Evolutionary conservation across 2,888 invertebrate species (phyloP), one percentile per base, ranked within the genome.

Genomic region (Apotomis turbidana): DNA sequence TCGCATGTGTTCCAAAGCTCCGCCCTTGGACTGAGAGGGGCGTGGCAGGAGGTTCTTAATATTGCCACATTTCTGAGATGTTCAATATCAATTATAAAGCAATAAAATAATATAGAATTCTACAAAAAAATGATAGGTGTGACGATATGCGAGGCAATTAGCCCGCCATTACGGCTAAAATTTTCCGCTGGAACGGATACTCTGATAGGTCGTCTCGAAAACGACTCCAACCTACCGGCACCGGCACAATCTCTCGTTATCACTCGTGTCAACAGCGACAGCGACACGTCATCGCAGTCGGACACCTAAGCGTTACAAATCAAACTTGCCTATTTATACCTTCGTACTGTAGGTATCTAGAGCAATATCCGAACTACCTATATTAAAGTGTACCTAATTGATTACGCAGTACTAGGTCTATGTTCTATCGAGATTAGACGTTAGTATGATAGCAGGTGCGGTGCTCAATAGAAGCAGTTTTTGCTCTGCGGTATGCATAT

Each of bases 401-500:
- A 44, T 44, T 44, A 8, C 8, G 6, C 5, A 44, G 9, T 49
- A 49, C 9, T 49, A n/a, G 55, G 10, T 57, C 27, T n/a, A 58
- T n/a, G 36, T 58, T n/a, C 6, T n/a, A 4, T 5, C 38, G 58
- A 38, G 10, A 15, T 15, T n/a, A 51, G 36, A 15, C 9, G n/a
- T 27, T 44, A 6, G 15, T 54, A 27, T 54, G 13, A 36, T 41
- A 36, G 55, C 66, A 66, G 66, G 67, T 59, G 67, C 79, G 80
- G 80, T 83, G 64, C 61, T 61, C 66, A 75, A 74, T 71, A 73
- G 10, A 51, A 38, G 52, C 71, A 69, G 71, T 74, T 77, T 79
- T 79, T 78, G 77, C 75, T 76, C 68, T 75, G 64, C 68, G 64
- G 71, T 70, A 71, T 76, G 74, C 76, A 78, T 82, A 81, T 80